phyloP scores from a whole-genome alignment of 2,888 invertebrate genomes.

The Mongoloraphidia duomilia region DNA sequence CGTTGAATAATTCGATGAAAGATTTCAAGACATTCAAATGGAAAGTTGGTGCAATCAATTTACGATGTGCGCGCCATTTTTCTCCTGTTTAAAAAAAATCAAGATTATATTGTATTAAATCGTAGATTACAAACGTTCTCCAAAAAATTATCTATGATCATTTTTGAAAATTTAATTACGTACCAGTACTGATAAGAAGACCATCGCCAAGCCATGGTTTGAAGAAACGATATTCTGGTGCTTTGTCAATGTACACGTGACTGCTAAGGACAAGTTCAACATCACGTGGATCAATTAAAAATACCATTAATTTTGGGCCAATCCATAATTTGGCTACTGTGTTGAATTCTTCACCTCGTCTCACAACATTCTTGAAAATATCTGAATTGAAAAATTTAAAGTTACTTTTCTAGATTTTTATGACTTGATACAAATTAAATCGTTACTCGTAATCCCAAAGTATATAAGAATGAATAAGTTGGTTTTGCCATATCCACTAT shows the following conservation, averaged over 20 bases:
- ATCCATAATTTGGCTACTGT: constrained; percentile 56
- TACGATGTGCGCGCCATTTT: constrained; percentile 75
- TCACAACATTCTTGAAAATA: constrained; percentile 49
- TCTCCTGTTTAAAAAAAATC: constrained; percentile 38
- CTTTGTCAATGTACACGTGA: constrained; percentile 67
- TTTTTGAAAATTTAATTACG: background rate
- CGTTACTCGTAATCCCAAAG: background rate
- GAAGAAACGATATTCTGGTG: constrained; percentile 64
- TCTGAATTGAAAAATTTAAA: constrained; percentile 32
- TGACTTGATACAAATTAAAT: background rate
- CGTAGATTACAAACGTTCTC: background rate
- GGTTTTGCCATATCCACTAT: background rate
- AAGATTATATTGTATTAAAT: background rate
- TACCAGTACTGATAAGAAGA: constrained; percentile 65
- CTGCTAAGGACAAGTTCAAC: constrained; percentile 66
- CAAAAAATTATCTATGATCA: background rate
- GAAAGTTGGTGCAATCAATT: constrained; percentile 77
- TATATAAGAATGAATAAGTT: background rate
- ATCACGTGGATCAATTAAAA: constrained; percentile 61
- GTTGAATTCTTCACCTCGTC: constrained; percentile 39
- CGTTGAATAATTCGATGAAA: constrained; percentile 74
- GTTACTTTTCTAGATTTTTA: too few relatives aligned
- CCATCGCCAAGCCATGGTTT: constrained; percentile 76
- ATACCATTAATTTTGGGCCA: constrained; percentile 59
- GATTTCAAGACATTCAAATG: constrained; percentile 76